These are phyloP conservation scores for Cryptotermes secundus DNA, from an alignment of 1,140 invertebrate genomes.

Conservation along the genomic window DNA sequence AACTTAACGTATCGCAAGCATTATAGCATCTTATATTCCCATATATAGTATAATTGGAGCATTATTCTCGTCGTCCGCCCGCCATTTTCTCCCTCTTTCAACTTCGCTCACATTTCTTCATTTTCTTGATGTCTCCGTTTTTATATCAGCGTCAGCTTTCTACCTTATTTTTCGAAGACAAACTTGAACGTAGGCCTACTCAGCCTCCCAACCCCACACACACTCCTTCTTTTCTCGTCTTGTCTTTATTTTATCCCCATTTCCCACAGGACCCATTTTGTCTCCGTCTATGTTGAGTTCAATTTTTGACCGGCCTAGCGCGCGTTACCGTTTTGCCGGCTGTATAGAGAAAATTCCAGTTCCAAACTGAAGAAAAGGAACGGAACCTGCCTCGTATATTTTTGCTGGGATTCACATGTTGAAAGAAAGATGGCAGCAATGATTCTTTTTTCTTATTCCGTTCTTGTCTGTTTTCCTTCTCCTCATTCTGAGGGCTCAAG, in stretches of 20 bases:
- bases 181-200: not conserved
- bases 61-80: not conserved
- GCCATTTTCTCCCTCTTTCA: not conserved
- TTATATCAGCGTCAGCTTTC: not conserved
- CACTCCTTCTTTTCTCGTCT: not conserved
- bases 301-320: constrained; percentile 29
- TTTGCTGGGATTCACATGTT: constrained; percentile 25
- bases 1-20: not conserved
- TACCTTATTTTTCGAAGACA: not conserved
- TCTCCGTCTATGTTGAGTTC: constrained; percentile 29
- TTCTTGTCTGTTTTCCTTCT: not conserved
- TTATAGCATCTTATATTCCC: not conserved
- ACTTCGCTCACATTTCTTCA: constrained; percentile 11
- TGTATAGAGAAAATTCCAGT: not conserved
- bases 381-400: constrained; percentile 20
- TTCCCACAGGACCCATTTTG: constrained; percentile 25
- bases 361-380: not conserved
- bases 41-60: not conserved
- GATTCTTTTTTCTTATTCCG: constrained; percentile 25
- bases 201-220: not conserved
- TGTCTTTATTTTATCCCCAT: constrained; percentile 12
- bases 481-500: not conserved
- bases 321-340: constrained; percentile 13
- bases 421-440: constrained; percentile 28
- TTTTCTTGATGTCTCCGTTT: constrained; percentile 1